Conservation (phyloP, 2,113 vertebrate genomes). For the Corythoichthys intestinalis region DNA sequence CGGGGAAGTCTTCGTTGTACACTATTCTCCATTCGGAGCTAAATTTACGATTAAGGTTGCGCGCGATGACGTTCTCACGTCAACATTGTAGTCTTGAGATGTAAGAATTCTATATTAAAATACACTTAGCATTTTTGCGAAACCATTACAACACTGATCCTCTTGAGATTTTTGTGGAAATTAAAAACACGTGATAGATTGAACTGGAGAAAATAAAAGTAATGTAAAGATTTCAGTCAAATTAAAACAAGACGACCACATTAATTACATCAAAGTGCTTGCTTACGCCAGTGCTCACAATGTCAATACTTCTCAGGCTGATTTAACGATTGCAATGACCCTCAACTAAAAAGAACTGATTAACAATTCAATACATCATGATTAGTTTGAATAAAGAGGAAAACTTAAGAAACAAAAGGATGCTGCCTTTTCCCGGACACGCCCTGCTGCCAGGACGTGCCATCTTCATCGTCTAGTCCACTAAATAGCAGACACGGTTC, state of each 20-base stretch:
- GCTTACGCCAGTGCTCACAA: slow-evolving; percentile 27
- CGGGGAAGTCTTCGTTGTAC: background rate
- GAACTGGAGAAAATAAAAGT: background rate
- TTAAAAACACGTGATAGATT: background rate
- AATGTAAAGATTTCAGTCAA: background rate
- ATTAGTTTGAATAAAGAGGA: slow-evolving; percentile 31
- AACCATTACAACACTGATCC: background rate
- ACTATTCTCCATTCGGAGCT: background rate
- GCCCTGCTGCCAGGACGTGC: slow-evolving; percentile 61
- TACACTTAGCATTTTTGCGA: background rate
- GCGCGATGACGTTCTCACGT: background rate
- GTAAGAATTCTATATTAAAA: background rate
- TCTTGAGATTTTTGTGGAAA: background rate
- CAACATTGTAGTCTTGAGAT: background rate
- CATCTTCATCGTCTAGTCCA: slow-evolving; percentile 43
- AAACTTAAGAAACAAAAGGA: slow-evolving; percentile 51
- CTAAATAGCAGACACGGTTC: slow-evolving; percentile 24
- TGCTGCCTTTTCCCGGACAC: slow-evolving; percentile 65
- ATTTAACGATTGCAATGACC: slow-evolving; percentile 4
- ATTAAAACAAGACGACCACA: background rate
- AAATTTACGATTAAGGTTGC: background rate
- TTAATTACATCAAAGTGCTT: background rate
- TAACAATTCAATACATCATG: background rate
- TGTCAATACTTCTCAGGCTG: slow-evolving; percentile 32
- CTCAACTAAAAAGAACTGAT: background rate